A percentile compares a stretch with the other conserved stretches of the same genome.
phyloP scores from a whole-genome alignment of 2,888 invertebrate species.

The Leptinotarsa juncta region DNA sequence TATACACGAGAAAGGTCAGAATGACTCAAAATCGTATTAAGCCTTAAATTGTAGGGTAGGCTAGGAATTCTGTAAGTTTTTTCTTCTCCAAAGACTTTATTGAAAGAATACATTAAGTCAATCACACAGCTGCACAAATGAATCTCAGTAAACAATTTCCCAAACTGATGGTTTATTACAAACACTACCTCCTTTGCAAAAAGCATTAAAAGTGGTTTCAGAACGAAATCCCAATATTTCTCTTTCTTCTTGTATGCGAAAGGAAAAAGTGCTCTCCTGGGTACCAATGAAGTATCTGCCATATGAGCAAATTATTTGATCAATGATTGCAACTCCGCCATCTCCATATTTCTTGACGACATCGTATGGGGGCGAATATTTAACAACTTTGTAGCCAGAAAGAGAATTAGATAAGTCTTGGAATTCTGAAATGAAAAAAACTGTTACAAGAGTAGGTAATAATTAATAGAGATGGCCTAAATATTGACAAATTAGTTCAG shows the following conservation, averaged over 20 bases:
- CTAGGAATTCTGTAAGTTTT: no score
- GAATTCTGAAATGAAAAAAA: slow-evolving; percentile 64
- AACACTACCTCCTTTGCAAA: slow-evolving; percentile 75
- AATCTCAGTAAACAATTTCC: slow-evolving; percentile 73
- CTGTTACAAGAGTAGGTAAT: no score
- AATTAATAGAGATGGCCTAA: no score
- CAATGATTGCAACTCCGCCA: slow-evolving; percentile 91
- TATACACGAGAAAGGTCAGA: no score
- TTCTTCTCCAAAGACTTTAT: neutral
- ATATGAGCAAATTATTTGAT: slow-evolving; percentile 94
- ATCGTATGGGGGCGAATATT: slow-evolving; percentile 65
- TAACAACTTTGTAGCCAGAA: slow-evolving; percentile 58
- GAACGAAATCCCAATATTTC: slow-evolving; percentile 91
- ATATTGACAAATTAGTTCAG: no score
- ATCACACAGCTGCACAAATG: neutral
- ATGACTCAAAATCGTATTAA: no score
- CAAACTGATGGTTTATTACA: slow-evolving; percentile 84
- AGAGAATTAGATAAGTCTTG: slow-evolving; percentile 66
- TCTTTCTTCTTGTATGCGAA: slow-evolving; percentile 96
- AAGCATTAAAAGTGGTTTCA: slow-evolving; percentile 86
- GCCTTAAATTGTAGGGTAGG: no score
- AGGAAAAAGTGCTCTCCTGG: slow-evolving; percentile 95
- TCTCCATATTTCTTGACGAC: slow-evolving; percentile 74
- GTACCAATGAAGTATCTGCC: slow-evolving; percentile 91
- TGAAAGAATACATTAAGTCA: neutral